Percentiles rank a stretch among this genome's conserved stretches.
These are phyloP conservation scores for Coenonympha glycerion DNA, from an alignment of 2,888 invertebrate genomes.

Conservation along the genomic window DNA sequence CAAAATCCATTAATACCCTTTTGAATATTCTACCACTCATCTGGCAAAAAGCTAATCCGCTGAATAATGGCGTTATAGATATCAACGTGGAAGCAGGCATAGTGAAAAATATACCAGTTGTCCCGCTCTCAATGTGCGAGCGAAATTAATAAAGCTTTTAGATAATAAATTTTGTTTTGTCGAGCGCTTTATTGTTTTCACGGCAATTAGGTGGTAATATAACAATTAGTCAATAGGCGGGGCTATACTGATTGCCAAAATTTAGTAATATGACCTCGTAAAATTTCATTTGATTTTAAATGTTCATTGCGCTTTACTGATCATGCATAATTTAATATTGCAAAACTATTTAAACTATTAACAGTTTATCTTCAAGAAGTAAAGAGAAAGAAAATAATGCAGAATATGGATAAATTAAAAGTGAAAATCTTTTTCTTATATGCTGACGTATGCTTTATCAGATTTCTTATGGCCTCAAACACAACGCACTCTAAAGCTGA, in stretches of 20 bases:
- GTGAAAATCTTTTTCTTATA: too few species aligned
- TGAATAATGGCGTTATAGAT: slow-evolving; percentile 72
- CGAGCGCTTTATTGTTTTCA: slow-evolving; percentile 46
- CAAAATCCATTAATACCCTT: slow-evolving; percentile 67
- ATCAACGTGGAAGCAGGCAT: slow-evolving; percentile 63
- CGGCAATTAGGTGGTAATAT: slow-evolving; percentile 17
- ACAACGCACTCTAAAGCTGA: too few species aligned
- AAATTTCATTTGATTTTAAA: slow-evolving; percentile 4
- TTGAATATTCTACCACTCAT: slow-evolving; percentile 70
- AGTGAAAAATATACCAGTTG: slow-evolving; percentile 66
- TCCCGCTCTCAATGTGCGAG: slow-evolving; percentile 36
- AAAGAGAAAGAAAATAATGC: too few species aligned
- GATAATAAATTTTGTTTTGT: slow-evolving; percentile 50
- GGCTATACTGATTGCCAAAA: slow-evolving; percentile 8
- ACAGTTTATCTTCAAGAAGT: too few species aligned
- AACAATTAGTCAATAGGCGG: slow-evolving; percentile 1
- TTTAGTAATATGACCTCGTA: neutral
- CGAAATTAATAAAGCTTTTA: slow-evolving; percentile 48
- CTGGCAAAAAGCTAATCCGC: slow-evolving; percentile 70
- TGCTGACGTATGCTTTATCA: too few species aligned
- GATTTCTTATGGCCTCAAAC: too few species aligned
- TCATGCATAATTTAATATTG: neutral
- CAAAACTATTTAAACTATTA: too few species aligned
- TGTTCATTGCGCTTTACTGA: neutral
- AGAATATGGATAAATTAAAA: too few species aligned